These are phyloP conservation scores for Nemoura dubitans DNA, from an alignment of 2,888 invertebrate species.

Conservation along the genomic window DNA sequence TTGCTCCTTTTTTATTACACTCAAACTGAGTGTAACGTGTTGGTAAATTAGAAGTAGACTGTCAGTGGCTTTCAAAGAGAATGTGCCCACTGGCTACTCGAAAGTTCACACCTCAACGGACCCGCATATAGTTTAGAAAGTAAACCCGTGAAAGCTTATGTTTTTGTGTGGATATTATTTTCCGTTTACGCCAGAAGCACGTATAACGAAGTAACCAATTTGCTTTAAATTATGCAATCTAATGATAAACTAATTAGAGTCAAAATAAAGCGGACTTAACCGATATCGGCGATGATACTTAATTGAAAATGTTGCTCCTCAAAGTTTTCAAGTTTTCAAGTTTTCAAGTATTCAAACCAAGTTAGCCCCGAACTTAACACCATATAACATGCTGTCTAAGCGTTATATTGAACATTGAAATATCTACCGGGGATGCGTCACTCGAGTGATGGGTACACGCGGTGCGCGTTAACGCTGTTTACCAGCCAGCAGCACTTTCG, in stretches of 20 bases:
- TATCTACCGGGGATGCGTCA: neutral
- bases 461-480: neutral
- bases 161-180: neutral
- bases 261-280: neutral
- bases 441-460: neutral
- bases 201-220: neutral
- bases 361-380: neutral
- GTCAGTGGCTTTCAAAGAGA: too few species aligned
- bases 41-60: too few species aligned
- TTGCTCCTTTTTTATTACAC: too few species aligned
- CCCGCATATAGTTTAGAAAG: neutral
- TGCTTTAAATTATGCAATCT: neutral
- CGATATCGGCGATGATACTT: neutral
- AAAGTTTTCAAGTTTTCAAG: neutral
- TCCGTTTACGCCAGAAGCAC: neutral
- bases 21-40: too few species aligned
- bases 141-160: too few species aligned
- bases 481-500: slow-evolving; percentile 1
- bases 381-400: neutral
- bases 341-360: neutral
- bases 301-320: neutral
- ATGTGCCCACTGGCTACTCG: too few species aligned
- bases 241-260: neutral
- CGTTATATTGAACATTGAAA: neutral
- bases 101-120: too few species aligned